These are phyloP conservation scores for Anastatus disparis DNA, from an alignment of 1,140 invertebrate species.

Conservation along the genomic window DNA sequence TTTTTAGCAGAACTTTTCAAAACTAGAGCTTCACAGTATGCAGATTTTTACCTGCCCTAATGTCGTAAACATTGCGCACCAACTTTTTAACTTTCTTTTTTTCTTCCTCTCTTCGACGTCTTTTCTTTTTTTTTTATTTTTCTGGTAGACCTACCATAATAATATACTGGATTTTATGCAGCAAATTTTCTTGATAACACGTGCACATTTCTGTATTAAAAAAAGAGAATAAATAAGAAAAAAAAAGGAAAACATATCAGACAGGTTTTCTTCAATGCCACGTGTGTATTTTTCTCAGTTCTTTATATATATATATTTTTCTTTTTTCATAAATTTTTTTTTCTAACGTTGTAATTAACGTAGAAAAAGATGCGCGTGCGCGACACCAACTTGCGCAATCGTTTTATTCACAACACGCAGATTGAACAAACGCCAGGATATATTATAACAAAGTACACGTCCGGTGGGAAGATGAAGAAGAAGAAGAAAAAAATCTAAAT, in stretches of 20 bases:
- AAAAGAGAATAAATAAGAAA: too few relatives aligned
- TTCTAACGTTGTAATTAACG: slow-evolving; percentile 3
- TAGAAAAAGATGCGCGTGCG: background rate
- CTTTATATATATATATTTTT: too few relatives aligned
- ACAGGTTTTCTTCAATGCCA: slow-evolving; percentile 24
- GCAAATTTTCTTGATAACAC: background rate
- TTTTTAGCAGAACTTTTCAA: too few relatives aligned
- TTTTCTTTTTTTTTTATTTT: background rate
- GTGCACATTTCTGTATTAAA: slow-evolving; percentile 7
- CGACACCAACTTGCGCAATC: slow-evolving; percentile 9
- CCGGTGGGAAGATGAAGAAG: background rate
- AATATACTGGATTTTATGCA: too few relatives aligned
- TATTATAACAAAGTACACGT: slow-evolving; percentile 9
- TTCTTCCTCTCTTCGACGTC: background rate
- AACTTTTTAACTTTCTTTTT: slow-evolving; percentile 8
- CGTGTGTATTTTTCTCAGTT: too few relatives aligned
- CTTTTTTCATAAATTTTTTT: background rate
- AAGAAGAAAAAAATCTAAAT: background rate
- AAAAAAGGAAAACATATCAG: slow-evolving; percentile 16
- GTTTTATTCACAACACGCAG: slow-evolving; percentile 18
- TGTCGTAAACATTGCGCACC: background rate
- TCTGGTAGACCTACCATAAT: background rate
- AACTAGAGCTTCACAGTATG: background rate
- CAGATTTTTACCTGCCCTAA: background rate
- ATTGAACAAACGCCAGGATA: background rate